Conservation (phyloP, 2,888 invertebrate species). For the Pimpla rufipes region DNA sequence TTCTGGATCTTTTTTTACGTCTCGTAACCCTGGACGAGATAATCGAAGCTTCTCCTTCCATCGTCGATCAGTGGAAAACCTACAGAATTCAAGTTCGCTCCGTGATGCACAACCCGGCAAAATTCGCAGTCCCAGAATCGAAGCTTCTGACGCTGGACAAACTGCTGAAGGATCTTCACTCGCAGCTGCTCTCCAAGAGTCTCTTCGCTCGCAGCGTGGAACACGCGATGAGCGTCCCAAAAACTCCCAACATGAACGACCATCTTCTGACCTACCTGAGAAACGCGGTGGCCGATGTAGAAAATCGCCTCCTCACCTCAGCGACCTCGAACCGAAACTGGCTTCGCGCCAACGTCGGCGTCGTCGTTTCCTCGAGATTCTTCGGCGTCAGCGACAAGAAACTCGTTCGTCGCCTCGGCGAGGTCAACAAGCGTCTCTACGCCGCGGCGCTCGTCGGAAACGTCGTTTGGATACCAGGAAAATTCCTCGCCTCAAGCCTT, state of each 20-base stretch:
- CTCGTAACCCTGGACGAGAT: slow-evolving; percentile 90
- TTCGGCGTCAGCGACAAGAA: slow-evolving; percentile 93
- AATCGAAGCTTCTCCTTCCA: slow-evolving; percentile 87
- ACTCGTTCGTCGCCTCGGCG: slow-evolving; percentile 90
- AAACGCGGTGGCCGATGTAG: slow-evolving; percentile 88
- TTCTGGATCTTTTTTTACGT: slow-evolving; percentile 90
- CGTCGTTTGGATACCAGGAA: slow-evolving; percentile 94
- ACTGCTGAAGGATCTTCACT: slow-evolving; percentile 90
- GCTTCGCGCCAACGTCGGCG: slow-evolving; percentile 89
- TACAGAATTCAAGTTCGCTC: slow-evolving; percentile 92
- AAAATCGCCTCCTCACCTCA: slow-evolving; percentile 84
- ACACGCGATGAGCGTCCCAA: slow-evolving; percentile 85
- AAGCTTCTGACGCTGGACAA: slow-evolving; percentile 90
- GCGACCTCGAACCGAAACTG: slow-evolving; percentile 86
- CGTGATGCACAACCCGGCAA: slow-evolving; percentile 88
- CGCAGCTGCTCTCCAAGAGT: slow-evolving; percentile 87
- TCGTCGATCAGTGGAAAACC: slow-evolving; percentile 91
- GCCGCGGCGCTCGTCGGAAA: slow-evolving; percentile 93
- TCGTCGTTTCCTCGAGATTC: slow-evolving; percentile 89
- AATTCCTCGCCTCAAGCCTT: slow-evolving; percentile 90
- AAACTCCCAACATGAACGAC: slow-evolving; percentile 86
- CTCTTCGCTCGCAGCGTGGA: slow-evolving; percentile 86
- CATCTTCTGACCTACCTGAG: slow-evolving; percentile 90
- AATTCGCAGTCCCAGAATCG: slow-evolving; percentile 88
- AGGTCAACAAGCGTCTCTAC: slow-evolving; percentile 92